Conservation (phyloP, 2,888 invertebrate species). For the Watsonalla cultraria region DNA sequence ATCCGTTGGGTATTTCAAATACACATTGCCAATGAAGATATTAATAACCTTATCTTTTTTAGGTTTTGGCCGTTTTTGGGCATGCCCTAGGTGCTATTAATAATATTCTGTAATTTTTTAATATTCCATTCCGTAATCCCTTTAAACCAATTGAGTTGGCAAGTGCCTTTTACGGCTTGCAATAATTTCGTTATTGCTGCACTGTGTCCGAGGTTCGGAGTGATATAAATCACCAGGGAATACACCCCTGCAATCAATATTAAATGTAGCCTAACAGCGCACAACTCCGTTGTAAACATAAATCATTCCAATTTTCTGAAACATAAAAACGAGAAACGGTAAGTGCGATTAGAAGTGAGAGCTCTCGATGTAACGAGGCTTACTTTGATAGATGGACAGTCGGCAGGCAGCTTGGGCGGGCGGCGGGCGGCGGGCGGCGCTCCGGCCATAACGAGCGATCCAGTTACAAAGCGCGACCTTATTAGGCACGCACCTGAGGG, state of each 20-base stretch:
- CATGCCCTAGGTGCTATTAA: too few relatives aligned
- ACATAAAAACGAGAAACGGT: slow-evolving; percentile 28
- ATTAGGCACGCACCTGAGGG: background rate
- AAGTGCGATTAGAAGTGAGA: slow-evolving; percentile 45
- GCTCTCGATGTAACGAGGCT: slow-evolving; percentile 48
- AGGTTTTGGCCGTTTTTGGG: too few relatives aligned
- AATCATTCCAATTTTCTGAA: slow-evolving; percentile 26
- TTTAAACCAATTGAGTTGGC: too few relatives aligned
- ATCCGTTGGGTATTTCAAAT: too few relatives aligned
- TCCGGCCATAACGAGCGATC: slow-evolving; percentile 20
- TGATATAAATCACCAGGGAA: background rate
- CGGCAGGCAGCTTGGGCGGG: slow-evolving; percentile 18
- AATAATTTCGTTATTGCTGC: too few relatives aligned
- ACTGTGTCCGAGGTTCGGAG: too few relatives aligned
- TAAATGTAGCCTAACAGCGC: background rate
- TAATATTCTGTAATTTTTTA: too few relatives aligned
- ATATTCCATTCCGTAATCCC: too few relatives aligned
- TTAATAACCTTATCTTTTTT: too few relatives aligned
- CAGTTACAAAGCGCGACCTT: background rate
- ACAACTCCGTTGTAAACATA: slow-evolving; percentile 10
- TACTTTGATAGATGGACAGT: slow-evolving; percentile 44
- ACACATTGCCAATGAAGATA: too few relatives aligned
- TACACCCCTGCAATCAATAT: background rate
- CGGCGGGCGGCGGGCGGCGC: slow-evolving; percentile 11
- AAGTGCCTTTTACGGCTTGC: too few relatives aligned